Evolutionary conservation across 2,888 invertebrate genomes (phyloP), one percentile per base, ranked within the genome.

Genomic region (Peribatodes rhomboidaria): DNA sequence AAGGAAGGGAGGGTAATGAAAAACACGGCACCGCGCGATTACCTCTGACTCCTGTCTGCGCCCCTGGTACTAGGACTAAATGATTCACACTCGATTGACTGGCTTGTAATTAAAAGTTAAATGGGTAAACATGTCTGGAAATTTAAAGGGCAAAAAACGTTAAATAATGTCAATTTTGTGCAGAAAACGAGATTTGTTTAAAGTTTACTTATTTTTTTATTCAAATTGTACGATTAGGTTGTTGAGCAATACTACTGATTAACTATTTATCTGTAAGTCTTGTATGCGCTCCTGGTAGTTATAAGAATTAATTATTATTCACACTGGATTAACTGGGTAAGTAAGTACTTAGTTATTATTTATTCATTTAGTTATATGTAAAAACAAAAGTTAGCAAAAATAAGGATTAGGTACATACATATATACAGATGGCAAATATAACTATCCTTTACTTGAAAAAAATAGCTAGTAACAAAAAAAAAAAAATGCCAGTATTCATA

Each of bases 1-100:
- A 41, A 27, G 71, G 69, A 73, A 75, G 78, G 75, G 79, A 73
- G 78, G 83, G 85, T 90, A 91, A 91, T 91, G 91, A 90, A 90
- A 91, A 91, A 90, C 87, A 86, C 84, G 82, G 27, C 83, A 80
- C 75, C 73, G 61, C 76, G 69, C 73, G 73, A 69, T 74, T 73
- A 77, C 72, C 75, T 69, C 74, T 71, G 71, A 69, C 69, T 72
- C 67, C 59, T 69, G 63, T 62, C 70, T 69, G 70, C 73, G 56
- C 80, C 79, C 76, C 74, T 73, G 71, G 71, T 73, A 73, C 73
- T 73, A 16, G 62, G 61, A 65, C 65, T 69, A 50, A 67, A 66
- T 69, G 64, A 66, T 70, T 70, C 66, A 61, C 68, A 67, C 67
- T 65, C 69, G 68, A 69, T 70, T 69, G 50, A 65, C 56, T 62